Evolutionary conservation across 2,888 invertebrate species (phyloP).

Genomic region (Troides helena): DNA sequence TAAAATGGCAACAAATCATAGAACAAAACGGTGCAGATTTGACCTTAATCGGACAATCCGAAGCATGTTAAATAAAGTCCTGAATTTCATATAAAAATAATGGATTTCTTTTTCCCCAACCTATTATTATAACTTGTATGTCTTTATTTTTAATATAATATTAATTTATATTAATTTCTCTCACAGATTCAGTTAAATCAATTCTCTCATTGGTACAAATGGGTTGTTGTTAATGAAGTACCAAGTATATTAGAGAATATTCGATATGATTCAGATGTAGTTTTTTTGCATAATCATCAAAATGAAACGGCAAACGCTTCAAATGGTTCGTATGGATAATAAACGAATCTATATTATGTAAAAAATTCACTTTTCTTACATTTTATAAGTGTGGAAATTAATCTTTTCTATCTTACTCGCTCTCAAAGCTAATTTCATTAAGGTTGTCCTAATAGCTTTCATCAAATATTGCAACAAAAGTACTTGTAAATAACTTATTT

Average conservation of each 20-base stretch:
- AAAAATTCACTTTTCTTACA: too few species aligned
- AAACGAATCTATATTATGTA: too few species aligned
- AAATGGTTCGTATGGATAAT: neutral
- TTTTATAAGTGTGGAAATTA: too few species aligned
- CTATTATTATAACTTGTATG: too few species aligned
- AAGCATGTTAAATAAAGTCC: too few species aligned
- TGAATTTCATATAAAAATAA: too few species aligned
- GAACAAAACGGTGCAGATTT: too few species aligned
- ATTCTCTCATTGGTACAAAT: slow-evolving; percentile 55
- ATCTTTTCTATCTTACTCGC: too few species aligned
- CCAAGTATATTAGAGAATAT: slow-evolving; percentile 39
- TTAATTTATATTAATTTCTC: neutral
- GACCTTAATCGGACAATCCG: too few species aligned
- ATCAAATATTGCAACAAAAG: neutral
- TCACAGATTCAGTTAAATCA: slow-evolving; percentile 34
- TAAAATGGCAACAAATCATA: too few species aligned
- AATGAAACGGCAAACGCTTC: neutral
- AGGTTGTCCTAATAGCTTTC: neutral
- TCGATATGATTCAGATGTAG: slow-evolving; percentile 59
- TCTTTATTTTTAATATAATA: neutral
- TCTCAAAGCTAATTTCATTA: too few species aligned
- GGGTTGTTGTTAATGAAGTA: slow-evolving; percentile 52
- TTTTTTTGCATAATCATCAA: slow-evolving; percentile 35
- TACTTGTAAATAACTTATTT: neutral
- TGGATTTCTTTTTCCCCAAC: too few species aligned